Evolutionary conservation across 2,113 vertebrate genomes (phyloP).

Genomic region (Corapipo altera): DNA sequence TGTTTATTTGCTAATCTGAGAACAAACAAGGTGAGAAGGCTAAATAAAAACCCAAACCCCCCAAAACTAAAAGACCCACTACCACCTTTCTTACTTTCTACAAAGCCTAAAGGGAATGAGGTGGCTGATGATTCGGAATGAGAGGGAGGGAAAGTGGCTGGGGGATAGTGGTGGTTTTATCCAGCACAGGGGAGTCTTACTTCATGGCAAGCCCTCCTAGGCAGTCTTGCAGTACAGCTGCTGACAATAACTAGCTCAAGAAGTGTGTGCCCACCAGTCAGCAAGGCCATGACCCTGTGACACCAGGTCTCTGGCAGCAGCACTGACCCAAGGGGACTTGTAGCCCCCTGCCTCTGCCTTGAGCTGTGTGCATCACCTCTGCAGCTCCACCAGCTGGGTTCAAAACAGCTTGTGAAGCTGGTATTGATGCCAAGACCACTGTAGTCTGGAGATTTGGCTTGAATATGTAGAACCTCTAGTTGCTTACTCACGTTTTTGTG

Average conservation of each 20-base stretch:
- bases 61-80: neutral
- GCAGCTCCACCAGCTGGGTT: neutral
- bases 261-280: neutral
- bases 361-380: neutral
- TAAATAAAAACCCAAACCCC: neutral
- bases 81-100: neutral
- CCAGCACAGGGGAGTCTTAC: neutral
- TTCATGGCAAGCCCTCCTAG: neutral
- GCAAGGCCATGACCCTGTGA: rapidly evolving
- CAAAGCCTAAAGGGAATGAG: neutral
- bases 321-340: rapidly evolving
- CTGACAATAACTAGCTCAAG: too few species aligned
- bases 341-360: neutral
- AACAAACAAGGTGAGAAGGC: neutral
- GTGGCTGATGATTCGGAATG: neutral
- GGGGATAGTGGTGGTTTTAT: neutral
- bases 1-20: neutral
- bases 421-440: neutral
- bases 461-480: rapidly evolving
- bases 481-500: neutral
- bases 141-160: neutral
- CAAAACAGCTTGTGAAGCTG: neutral
- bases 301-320: neutral
- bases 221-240: neutral
- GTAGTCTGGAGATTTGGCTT: neutral